Base-by-base conservation (phyloP, 2,113 vertebrate genomes). In the Gymnogyps californianus region DNA sequence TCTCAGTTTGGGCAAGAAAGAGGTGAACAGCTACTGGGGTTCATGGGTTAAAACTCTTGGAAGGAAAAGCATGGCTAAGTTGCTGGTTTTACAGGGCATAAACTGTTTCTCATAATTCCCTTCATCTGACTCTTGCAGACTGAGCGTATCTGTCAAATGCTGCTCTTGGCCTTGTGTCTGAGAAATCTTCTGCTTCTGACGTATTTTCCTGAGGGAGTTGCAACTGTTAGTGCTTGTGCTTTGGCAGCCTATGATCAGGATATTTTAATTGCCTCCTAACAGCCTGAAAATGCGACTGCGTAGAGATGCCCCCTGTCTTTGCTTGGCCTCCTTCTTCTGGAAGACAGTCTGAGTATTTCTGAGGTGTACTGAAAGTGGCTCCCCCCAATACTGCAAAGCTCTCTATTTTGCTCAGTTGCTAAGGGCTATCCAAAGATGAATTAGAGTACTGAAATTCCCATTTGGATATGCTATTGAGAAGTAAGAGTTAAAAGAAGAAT, bases 181-280 rank as follows among this genome's bases (percentile, higher is more conserved):
- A 95, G 91, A 86, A 83, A 88, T 92, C 94, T 90, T 65, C 69
- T 84, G 31, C 69, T 91, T 67, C 80, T 95, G 83, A 95, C 5
- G 7, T 87, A 6, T 72, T 92, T 95, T 83, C 89, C 51, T 58
- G 13, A 84, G 80, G 44, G 89, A 96, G 46, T 16, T 70, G 34
- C 66, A 92, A 52, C 66, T 96, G 75, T 85, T 83, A 83, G 58
- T 86, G 70, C 83, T 93, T 83, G 42, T 90, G 72, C 42, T 74
- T 92, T 90, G 66, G 83, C 72, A 90, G 59, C 36, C 40, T 49
- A 19, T 6, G 55, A 65, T 83, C 71, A 89, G 67, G 86, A n/a
- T 89, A 38, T 70, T 96, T 78, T 89, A 83, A 74, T 92, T 93
- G 51, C 67, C 13, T 83, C 59, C 71, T 86, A 83, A 42, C 44